These are phyloP conservation scores for Diploscapter pachys DNA, from an alignment of 1,140 invertebrate genomes.

Conservation along the genomic window DNA sequence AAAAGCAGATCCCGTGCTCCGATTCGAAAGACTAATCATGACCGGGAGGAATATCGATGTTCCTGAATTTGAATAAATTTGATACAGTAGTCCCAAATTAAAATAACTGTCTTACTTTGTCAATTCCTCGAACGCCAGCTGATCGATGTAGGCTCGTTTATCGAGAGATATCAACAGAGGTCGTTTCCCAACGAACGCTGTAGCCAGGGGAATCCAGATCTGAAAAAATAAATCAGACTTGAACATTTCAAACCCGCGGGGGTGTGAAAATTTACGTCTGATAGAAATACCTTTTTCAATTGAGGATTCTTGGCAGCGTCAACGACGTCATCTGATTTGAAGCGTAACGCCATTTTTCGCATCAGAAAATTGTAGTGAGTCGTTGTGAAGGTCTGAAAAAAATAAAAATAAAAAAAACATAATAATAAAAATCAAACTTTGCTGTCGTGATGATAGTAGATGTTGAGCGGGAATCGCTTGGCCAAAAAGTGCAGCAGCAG, in stretches of 20 bases:
- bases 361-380: conserved; percentile 55
- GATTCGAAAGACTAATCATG: conserved; percentile 1
- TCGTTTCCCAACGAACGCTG: conserved; percentile 43
- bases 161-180: conserved; percentile 53
- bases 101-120: conserved; percentile 23
- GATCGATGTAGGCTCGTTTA: conserved; percentile 39
- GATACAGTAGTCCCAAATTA: too few relatives aligned
- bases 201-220: conserved; percentile 51
- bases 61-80: neutral
- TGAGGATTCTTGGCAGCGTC: conserved; percentile 29
- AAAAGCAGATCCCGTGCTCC: too few relatives aligned
- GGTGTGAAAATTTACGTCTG: too few relatives aligned
- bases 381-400: conserved; percentile 43
- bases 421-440: neutral
- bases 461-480: conserved; percentile 31
- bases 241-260: too few relatives aligned
- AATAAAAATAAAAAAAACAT: neutral
- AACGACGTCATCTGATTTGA: conserved; percentile 42
- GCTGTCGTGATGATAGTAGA: conserved; percentile 27
- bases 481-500: conserved; percentile 30
- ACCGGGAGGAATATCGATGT: conserved; percentile 27
- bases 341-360: conserved; percentile 45
- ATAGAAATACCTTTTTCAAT: too few relatives aligned
- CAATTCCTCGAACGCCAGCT: conserved; percentile 45
- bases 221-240: neutral